Percentiles rank a stretch among this genome's conserved stretches.
These are phyloP conservation scores for Tapirus indicus DNA, from an alignment of 2,797 vertebrate genomes.

Conservation along the genomic window DNA sequence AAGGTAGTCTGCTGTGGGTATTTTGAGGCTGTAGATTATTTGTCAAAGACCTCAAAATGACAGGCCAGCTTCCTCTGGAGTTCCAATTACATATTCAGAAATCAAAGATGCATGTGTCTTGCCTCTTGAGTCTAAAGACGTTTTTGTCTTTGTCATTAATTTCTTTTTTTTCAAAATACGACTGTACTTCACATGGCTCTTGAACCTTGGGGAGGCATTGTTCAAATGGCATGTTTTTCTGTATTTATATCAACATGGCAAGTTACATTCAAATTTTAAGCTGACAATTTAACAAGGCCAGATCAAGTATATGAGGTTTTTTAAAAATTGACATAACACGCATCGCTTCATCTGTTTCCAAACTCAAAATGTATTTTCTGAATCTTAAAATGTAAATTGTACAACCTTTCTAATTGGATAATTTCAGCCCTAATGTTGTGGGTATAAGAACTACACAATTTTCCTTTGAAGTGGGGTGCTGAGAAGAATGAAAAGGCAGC, in stretches of 20 bases:
- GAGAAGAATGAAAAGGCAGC: slow-evolving; percentile 28
- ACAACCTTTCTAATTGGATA: slow-evolving; percentile 38
- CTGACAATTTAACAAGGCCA: slow-evolving; percentile 24
- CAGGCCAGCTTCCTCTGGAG: neutral
- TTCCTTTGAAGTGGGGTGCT: slow-evolving; percentile 54
- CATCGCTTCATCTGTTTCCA: slow-evolving; percentile 36
- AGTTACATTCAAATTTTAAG: slow-evolving; percentile 40
- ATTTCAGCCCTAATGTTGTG: slow-evolving; percentile 41
- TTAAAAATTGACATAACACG: neutral
- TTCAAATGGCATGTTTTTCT: neutral
- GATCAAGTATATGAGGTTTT: neutral
- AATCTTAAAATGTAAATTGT: neutral
- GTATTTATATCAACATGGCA: slow-evolving; percentile 16
- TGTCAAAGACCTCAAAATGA: neutral
- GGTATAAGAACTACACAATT: slow-evolving; percentile 19
- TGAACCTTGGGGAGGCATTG: neutral
- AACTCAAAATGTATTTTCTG: slow-evolving; percentile 30
- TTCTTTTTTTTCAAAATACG: neutral
- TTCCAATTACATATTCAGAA: neutral
- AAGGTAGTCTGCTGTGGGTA: neutral
- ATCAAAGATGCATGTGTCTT: neutral
- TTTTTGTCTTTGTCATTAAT: neutral
- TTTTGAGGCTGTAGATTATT: neutral
- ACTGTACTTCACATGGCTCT: neutral
- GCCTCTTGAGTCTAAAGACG: neutral